These are phyloP conservation scores for Xestia rhomboidea DNA, from an alignment of 2,888 invertebrate species.

Conservation along the genomic window DNA sequence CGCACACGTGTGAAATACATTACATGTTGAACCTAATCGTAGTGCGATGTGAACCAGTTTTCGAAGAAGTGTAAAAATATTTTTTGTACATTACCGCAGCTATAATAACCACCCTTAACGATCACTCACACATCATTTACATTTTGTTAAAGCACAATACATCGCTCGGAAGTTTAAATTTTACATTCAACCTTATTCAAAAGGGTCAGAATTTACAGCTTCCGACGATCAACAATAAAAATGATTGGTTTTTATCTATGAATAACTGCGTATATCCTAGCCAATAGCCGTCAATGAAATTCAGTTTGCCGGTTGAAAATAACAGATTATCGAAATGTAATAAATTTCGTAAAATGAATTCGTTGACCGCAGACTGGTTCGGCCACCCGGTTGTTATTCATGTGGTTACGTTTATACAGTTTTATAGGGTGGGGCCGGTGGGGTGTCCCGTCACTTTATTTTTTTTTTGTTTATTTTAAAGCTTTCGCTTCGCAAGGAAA, in stretches of 20 bases:
- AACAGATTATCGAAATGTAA: conserved; percentile 82
- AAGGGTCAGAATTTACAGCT: conserved; percentile 44
- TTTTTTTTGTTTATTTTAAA: too few relatives aligned
- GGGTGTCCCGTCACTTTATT: conserved; percentile 5
- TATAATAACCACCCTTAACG: conserved; percentile 3
- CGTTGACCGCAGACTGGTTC: conserved; percentile 80
- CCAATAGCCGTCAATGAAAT: conserved; percentile 70
- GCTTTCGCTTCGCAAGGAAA: too few relatives aligned
- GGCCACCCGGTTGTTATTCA: conserved; percentile 78
- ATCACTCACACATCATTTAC: conserved; percentile 42
- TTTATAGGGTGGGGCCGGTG: conserved; percentile 39
- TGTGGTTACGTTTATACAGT: conserved; percentile 66
- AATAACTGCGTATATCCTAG: conserved; percentile 53
- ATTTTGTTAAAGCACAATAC: conserved; percentile 35
- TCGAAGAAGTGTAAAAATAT: neutral
- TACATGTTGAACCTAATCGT: too few relatives aligned
- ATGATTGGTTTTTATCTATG: conserved; percentile 65
- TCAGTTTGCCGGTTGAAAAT: conserved; percentile 73
- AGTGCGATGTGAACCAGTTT: too few relatives aligned
- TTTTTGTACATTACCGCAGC: neutral
- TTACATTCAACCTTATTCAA: conserved; percentile 31
- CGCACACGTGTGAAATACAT: too few relatives aligned
- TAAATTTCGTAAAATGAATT: conserved; percentile 83
- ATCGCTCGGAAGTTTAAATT: conserved; percentile 32
- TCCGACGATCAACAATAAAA: conserved; percentile 58